phyloP scores from a whole-genome alignment of 2,797 vertebrate genomes.

The Mycteria americana region DNA sequence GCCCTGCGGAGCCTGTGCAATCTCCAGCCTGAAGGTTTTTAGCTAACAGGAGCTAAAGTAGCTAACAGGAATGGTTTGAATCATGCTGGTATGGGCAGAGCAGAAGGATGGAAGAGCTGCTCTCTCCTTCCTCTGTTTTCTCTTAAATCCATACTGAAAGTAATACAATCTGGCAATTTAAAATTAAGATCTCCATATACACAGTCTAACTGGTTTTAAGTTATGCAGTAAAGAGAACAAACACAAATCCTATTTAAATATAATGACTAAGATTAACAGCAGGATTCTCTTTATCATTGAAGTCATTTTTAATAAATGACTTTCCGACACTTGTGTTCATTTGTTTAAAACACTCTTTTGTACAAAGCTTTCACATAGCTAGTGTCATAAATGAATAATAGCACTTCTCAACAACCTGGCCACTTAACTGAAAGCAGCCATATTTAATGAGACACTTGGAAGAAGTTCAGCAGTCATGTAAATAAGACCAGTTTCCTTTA shows the following conservation, averaged over 20 bases:
- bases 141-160: background rate
- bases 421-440: background rate
- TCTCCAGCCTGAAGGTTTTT: background rate
- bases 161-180: background rate
- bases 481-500: background rate
- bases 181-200: background rate
- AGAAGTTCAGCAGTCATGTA: background rate
- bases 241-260: background rate
- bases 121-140: background rate
- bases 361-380: background rate
- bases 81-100: background rate
- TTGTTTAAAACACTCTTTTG: background rate
- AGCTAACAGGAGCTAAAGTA: too few relatives aligned
- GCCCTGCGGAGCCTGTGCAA: background rate
- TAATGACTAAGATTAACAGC: background rate
- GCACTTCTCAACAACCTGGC: background rate
- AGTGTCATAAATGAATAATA: background rate
- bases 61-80: background rate
- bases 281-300: background rate
- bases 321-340: background rate
- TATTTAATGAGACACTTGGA: background rate
- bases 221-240: background rate
- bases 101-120: background rate
- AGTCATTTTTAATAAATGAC: background rate
- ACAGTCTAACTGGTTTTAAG: background rate